A percentile compares a stretch with the other conserved stretches of the same genome.
Evolutionary conservation across 2,888 invertebrate species (phyloP).

Genomic region (Melinopterus prodromus): DNA sequence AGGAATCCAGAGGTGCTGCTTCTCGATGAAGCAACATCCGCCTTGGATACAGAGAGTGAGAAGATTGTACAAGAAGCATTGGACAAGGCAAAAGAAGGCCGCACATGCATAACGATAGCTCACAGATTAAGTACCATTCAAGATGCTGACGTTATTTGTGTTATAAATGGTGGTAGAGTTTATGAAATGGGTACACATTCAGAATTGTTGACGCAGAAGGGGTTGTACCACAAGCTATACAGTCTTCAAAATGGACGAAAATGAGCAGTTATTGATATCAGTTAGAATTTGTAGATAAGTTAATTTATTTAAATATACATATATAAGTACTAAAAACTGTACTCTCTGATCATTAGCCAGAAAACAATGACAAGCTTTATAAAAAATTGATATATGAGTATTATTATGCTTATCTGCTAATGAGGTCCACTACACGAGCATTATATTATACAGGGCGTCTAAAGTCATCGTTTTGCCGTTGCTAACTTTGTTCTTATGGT

Average conservation of each 20-base stretch:
- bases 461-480: no score
- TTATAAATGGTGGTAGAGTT: slow-evolving; percentile 74
- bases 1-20: slow-evolving; percentile 79
- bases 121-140: slow-evolving; percentile 86
- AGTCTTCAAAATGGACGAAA: slow-evolving; percentile 54
- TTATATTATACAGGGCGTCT: no score
- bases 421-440: no score
- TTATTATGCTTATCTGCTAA: no score
- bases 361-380: no score
- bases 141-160: slow-evolving; percentile 81
- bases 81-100: slow-evolving; percentile 80
- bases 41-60: slow-evolving; percentile 86
- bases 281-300: no score
- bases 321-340: no score
- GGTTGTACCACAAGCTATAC: slow-evolving; percentile 71
- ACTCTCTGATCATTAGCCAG: no score
- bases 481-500: no score
- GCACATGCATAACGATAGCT: slow-evolving; percentile 88
- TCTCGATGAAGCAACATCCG: slow-evolving; percentile 87
- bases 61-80: slow-evolving; percentile 89
- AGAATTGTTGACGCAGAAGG: slow-evolving; percentile 69
- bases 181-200: slow-evolving; percentile 76
- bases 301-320: no score
- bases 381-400: no score
- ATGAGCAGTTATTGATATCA: background rate